Evolutionary conservation across 2,113 vertebrate genomes (phyloP), one percentile per base, ranked within the genome.

Genomic region (Charadrius vociferus): DNA sequence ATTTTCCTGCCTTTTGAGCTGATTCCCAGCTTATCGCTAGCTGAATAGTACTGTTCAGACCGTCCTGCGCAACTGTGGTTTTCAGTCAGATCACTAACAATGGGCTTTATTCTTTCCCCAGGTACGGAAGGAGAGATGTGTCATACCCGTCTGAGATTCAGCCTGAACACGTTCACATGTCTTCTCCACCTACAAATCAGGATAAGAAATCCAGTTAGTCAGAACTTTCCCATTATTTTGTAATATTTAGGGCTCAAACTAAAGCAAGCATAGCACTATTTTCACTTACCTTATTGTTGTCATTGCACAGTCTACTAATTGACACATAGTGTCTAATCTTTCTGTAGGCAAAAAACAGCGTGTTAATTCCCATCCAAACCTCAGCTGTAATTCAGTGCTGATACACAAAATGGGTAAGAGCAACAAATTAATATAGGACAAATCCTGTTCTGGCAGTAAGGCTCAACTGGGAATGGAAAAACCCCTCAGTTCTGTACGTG

Each of bases 291-390:
- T 99, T 99, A 98, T 98, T 99, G 98, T 98, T 99, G 98, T 99
- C 99, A 97, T 98, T 99, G 99, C 98, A 99, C 97, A 99, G 98
- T 98, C 98, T 98, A 98, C 99, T 99, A 98, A 99, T 99, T 97
- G 99, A 99, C 99, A 99, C 99, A 99, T 99, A 99, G 99, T 99
- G 99, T 99, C 99, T 99, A 98, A 99, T 99, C 99, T 99, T 99
- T 98, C 99, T 99, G 98, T 78, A 98, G 97, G 97, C 78, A 95
- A 98, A 96, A 95, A 95, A 98, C 62, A 98, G 56, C 2, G 41
- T 7, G 63, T 98, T 97, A 98, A 88, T 96, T 94, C 82, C 81
- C 80, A 81, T 88, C 58, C 61, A 81, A 90, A 88, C 36, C 37
- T 63, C 55, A 82, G 52, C 58, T 93, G 56, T 58, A 80, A 77